Conservation (phyloP, 2,797 vertebrate genomes). For the Pitangus sulphuratus region DNA sequence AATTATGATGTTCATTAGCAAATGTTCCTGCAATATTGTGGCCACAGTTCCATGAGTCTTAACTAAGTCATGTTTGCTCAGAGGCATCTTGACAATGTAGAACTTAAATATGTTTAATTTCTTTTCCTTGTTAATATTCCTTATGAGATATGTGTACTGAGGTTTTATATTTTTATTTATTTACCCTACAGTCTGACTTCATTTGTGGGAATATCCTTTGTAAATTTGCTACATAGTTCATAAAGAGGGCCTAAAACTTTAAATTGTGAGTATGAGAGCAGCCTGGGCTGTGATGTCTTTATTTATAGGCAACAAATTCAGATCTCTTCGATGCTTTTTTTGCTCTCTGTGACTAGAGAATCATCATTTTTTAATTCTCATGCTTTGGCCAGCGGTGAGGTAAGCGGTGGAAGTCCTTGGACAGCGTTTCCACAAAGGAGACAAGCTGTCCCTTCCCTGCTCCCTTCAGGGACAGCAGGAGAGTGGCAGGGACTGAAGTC, state of each 20-base stretch:
- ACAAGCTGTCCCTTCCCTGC: neutral
- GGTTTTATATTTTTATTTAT: neutral
- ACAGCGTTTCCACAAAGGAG: neutral
- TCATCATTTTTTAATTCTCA: neutral
- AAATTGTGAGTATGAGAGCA: neutral
- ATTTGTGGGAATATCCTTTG: neutral
- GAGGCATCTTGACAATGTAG: neutral
- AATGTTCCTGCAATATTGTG: neutral
- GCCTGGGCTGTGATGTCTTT: neutral
- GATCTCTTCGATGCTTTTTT: neutral
- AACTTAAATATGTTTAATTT: neutral
- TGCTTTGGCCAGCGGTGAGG: neutral
- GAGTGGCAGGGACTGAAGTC: neutral
- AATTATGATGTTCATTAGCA: neutral
- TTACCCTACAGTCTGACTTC: neutral
- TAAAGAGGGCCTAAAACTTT: neutral
- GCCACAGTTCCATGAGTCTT: neutral
- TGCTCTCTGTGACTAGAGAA: neutral
- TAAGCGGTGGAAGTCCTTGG: neutral
- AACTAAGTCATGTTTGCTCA: neutral
- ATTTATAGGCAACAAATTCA: neutral
- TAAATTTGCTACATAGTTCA: rapidly evolving
- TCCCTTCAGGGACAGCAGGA: neutral
- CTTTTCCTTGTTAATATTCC: neutral
- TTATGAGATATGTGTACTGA: neutral